Evolutionary conservation across 2,113 vertebrate species (phyloP).

Genomic region (Emydura subglobosa): DNA sequence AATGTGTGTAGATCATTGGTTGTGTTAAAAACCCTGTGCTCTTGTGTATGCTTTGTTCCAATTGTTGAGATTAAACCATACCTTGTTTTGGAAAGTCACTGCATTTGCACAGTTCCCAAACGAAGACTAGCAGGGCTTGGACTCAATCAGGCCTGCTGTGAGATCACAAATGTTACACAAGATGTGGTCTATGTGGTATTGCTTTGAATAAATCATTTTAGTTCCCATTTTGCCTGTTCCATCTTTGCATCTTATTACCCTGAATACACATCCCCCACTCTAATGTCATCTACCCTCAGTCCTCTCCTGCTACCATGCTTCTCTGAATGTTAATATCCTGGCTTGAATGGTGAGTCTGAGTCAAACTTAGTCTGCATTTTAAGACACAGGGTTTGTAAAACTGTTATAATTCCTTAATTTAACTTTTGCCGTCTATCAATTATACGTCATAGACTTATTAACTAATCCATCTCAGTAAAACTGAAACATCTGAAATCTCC

Average conservation of each 20-base stretch:
- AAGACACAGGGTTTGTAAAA: background rate
- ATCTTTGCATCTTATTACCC: accelerated
- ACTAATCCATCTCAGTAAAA: background rate
- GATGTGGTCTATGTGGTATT: background rate
- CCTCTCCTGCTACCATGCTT: background rate
- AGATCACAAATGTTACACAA: too few relatives aligned
- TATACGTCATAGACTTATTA: background rate
- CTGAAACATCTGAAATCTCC: background rate
- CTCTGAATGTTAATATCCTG: accelerated
- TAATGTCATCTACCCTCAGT: background rate
- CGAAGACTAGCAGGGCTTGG: too few relatives aligned
- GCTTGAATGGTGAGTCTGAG: background rate
- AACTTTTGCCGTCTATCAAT: background rate
- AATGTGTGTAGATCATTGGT: too few relatives aligned
- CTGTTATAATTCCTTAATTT: accelerated
- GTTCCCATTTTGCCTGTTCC: background rate
- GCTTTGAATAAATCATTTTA: background rate
- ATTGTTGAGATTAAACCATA: too few relatives aligned
- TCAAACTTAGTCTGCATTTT: background rate
- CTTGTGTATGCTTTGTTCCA: too few relatives aligned
- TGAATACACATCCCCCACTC: background rate
- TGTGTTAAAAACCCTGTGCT: too few relatives aligned
- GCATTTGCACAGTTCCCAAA: too few relatives aligned
- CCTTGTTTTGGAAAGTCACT: too few relatives aligned
- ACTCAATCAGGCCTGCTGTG: too few relatives aligned